Percentiles rank a stretch among this genome's conserved stretches.
phyloP scores from a whole-genome alignment of 2,888 invertebrate genomes.

The Rhagophthalmus giganteus region DNA sequence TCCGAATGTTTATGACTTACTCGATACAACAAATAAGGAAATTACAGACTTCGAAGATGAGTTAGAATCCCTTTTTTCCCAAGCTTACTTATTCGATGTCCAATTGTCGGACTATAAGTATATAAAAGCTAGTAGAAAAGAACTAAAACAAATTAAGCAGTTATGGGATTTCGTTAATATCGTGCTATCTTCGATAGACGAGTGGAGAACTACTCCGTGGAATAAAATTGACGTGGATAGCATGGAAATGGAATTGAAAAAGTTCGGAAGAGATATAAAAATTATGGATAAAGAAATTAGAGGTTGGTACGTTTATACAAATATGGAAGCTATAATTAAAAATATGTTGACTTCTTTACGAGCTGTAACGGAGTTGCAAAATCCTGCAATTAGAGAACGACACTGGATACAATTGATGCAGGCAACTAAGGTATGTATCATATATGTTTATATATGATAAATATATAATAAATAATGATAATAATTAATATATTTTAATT shows the following conservation, averaged over 20 bases:
- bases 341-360: slow-evolving; percentile 91
- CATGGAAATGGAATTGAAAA: slow-evolving; percentile 94
- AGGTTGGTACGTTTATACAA: slow-evolving; percentile 76
- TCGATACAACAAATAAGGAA: slow-evolving; percentile 71
- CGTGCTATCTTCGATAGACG: slow-evolving; percentile 79
- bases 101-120: slow-evolving; percentile 81
- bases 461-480: too few species aligned
- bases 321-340: slow-evolving; percentile 79
- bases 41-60: slow-evolving; percentile 69
- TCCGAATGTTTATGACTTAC: slow-evolving; percentile 66
- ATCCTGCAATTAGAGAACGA: slow-evolving; percentile 89
- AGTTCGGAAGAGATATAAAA: slow-evolving; percentile 82
- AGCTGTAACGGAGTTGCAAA: slow-evolving; percentile 91
- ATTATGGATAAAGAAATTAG: slow-evolving; percentile 80
- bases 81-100: slow-evolving; percentile 84
- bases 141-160: slow-evolving; percentile 75
- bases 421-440: slow-evolving; percentile 73
- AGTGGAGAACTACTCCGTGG: slow-evolving; percentile 95
- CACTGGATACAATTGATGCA: slow-evolving; percentile 95
- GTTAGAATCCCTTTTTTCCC: slow-evolving; percentile 67
- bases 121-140: slow-evolving; percentile 73
- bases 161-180: slow-evolving; percentile 90
- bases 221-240: slow-evolving; percentile 90
- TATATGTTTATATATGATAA: not conserved
- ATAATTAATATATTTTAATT: too few species aligned